Evolutionary conservation across 2,113 vertebrate species (phyloP).

Genomic region (Thalassarche chlororhynchos): DNA sequence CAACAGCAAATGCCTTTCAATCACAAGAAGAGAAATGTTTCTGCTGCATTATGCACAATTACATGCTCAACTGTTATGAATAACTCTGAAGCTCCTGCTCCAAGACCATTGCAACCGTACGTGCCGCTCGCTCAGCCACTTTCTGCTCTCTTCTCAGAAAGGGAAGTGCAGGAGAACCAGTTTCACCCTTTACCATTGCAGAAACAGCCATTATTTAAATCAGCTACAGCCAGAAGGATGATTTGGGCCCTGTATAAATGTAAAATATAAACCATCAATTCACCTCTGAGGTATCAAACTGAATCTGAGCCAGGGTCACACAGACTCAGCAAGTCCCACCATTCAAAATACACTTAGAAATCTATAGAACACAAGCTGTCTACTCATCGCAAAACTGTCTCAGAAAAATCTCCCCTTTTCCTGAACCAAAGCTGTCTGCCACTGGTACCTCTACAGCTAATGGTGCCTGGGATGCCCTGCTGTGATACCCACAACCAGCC

Average conservation of each 20-base stretch:
- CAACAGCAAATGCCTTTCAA: slow-evolving; percentile 15
- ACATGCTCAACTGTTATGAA: slow-evolving; percentile 5
- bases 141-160: not conserved
- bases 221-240: not conserved
- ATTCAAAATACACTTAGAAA: not conserved
- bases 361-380: not conserved
- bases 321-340: not conserved
- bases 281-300: not conserved
- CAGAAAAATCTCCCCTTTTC: not conserved
- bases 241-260: not conserved
- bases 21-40: not conserved
- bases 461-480: not conserved
- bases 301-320: not conserved
- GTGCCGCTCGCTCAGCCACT: not conserved
- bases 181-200: not conserved
- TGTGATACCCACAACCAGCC: not conserved
- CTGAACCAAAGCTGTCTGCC: not conserved
- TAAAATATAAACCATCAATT: not conserved
- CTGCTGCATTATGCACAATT: slow-evolving; percentile 51
- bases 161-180: not conserved
- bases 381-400: not conserved
- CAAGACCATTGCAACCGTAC: not conserved
- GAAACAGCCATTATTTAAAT: not conserved
- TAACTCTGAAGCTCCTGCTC: not conserved
- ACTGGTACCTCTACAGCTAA: not conserved